Percentiles rank a stretch among this genome's conserved stretches.
Evolutionary conservation across 2,113 vertebrate species (phyloP).

Genomic region (Artemisiospiza belli): DNA sequence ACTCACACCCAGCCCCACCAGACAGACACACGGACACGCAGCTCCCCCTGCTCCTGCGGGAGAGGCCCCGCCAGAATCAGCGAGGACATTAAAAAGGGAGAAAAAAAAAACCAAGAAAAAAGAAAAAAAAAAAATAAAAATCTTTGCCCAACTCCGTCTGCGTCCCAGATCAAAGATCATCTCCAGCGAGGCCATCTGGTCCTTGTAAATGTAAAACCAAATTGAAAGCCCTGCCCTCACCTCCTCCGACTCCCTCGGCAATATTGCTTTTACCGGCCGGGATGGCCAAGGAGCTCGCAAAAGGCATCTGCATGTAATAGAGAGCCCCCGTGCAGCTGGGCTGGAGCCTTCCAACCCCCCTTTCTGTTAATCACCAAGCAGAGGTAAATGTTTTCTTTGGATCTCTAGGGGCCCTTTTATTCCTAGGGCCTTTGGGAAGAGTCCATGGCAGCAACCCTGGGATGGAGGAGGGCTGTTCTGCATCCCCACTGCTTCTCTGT

Average conservation of each 20-base stretch:
- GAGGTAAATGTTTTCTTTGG: conserved; percentile 54
- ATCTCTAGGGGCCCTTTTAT: neutral
- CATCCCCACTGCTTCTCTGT: neutral
- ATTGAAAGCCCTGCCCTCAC: conserved; percentile 63
- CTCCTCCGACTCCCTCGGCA: conserved; percentile 39
- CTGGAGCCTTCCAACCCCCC: neutral
- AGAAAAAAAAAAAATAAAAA: neutral
- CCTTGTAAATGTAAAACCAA: conserved; percentile 70
- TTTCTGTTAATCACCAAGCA: conserved; percentile 2
- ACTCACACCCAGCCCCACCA: neutral
- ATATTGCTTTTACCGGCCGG: neutral
- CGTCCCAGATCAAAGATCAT: conserved; percentile 67
- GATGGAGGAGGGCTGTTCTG: neutral
- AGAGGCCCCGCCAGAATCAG: neutral
- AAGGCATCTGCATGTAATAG: conserved; percentile 60
- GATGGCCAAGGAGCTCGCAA: neutral
- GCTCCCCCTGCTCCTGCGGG: neutral
- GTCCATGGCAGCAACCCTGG: neutral
- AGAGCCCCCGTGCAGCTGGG: conserved; percentile 25
- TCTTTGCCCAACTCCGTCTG: conserved; percentile 45
- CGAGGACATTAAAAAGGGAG: neutral
- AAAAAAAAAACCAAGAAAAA: neutral
- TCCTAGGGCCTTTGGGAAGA: neutral
- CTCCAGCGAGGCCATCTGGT: conserved; percentile 64
- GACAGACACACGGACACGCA: neutral